Conservation (phyloP, 2,888 invertebrate genomes). For the Drosophila phalerata region DNA sequence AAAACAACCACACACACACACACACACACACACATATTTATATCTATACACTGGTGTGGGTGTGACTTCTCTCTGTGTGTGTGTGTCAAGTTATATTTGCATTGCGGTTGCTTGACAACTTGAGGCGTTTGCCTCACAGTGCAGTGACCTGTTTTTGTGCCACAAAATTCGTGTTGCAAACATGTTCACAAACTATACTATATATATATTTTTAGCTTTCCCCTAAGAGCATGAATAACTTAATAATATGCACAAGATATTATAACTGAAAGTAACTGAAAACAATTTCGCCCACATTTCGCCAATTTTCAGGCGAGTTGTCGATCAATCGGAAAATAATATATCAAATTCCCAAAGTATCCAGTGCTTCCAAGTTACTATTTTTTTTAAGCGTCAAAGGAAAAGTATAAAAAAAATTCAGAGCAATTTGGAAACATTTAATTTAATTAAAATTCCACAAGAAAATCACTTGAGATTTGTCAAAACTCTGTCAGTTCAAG, state of each 20-base stretch:
- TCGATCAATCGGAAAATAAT: too few species aligned
- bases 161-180: slow-evolving; percentile 42
- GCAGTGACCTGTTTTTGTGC: slow-evolving; percentile 67
- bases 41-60: slow-evolving; percentile 4
- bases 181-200: slow-evolving; percentile 17
- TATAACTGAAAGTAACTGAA: not conserved
- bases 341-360: too few species aligned
- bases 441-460: too few species aligned
- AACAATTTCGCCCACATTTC: not conserved
- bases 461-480: too few species aligned
- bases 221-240: slow-evolving; percentile 49
- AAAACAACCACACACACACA: not conserved
- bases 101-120: slow-evolving; percentile 65
- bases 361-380: too few species aligned
- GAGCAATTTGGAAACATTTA: too few species aligned
- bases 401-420: too few species aligned
- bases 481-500: too few species aligned
- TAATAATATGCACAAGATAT: slow-evolving; percentile 41
- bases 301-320: too few species aligned
- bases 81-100: slow-evolving; percentile 59
- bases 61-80: slow-evolving; percentile 11
- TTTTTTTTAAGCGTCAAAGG: too few species aligned
- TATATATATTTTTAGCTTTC: slow-evolving; percentile 3
- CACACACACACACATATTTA: slow-evolving; percentile 3
- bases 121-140: slow-evolving; percentile 66